phyloP scores from a whole-genome alignment of 1,140 invertebrate genomes.

The Whitmania pigra region DNA sequence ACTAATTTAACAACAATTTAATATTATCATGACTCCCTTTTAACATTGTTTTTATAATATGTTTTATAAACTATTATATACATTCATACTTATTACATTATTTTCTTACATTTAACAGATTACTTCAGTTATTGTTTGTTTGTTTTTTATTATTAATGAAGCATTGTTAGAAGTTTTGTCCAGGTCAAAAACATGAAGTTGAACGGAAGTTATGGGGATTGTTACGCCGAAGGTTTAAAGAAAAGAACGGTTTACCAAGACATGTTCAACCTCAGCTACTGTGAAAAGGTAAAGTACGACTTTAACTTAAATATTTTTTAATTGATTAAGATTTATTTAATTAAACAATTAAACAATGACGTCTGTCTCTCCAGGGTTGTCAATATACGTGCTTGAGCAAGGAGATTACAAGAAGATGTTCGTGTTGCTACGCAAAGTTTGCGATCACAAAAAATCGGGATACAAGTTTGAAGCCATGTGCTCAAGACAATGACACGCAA shows the following conservation, averaged over 20 bases:
- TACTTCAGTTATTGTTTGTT: too few species aligned
- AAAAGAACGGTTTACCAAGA: not conserved
- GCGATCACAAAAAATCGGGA: not conserved
- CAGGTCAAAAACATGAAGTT: not conserved
- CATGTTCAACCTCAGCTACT: not conserved
- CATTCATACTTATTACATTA: too few species aligned
- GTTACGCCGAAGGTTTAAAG: not conserved
- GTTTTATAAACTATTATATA: too few species aligned
- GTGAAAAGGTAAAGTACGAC: not conserved
- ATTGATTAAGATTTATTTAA: too few species aligned
- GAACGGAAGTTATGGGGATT: slow-evolving; percentile 4
- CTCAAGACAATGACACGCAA: not conserved
- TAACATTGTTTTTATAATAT: too few species aligned
- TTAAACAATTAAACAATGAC: too few species aligned
- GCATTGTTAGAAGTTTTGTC: too few species aligned
- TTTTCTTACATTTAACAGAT: too few species aligned
- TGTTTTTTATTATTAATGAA: too few species aligned
- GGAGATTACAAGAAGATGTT: not conserved
- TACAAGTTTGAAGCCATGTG: not conserved
- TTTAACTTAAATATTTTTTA: too few species aligned
- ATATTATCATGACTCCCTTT: too few species aligned
- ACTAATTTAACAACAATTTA: not conserved
- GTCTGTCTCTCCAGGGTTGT: not conserved
- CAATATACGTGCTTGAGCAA: not conserved
- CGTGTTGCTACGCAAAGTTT: not conserved